Evolutionary conservation across 2,888 invertebrate genomes (phyloP).

Genomic region (Neoscelio sp.): DNA sequence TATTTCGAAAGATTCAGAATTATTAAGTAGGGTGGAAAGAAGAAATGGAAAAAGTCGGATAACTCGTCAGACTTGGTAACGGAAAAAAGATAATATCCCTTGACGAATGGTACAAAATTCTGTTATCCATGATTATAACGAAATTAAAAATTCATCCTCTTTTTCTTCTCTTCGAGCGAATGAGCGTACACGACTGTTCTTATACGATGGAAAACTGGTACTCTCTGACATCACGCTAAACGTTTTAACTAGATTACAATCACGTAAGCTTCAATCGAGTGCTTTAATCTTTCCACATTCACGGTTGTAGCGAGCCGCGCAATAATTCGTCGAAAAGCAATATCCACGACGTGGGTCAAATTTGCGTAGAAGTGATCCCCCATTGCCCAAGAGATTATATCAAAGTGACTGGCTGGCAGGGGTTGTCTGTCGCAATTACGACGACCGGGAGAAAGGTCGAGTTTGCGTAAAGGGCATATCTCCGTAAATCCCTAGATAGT

Average conservation of each 20-base stretch:
- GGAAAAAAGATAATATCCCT: no score
- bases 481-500: conserved; percentile 66
- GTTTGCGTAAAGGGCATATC: conserved; percentile 74
- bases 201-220: no score
- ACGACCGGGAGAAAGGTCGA: conserved; percentile 74
- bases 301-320: conserved; percentile 26
- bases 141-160: no score
- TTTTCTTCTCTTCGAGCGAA: no score
- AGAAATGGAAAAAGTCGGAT: not conserved
- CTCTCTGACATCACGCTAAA: conserved; percentile 7
- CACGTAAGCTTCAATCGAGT: conserved; percentile 42
- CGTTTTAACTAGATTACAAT: conserved; percentile 37
- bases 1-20: no score
- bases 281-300: conserved; percentile 48
- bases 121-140: no score
- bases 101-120: no score
- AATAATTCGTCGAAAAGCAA: conserved; percentile 64
- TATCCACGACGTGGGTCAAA: conserved; percentile 60
- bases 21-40: no score
- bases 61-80: no score
- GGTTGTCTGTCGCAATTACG: conserved; percentile 71
- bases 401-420: conserved; percentile 76
- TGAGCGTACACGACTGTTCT: no score
- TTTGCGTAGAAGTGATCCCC: conserved; percentile 72
- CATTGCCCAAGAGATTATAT: conserved; percentile 78